Percentiles rank a stretch among this genome's conserved stretches.
Conservation (phyloP, 1,140 invertebrate genomes). For the Gonatopus flavifemur region DNA sequence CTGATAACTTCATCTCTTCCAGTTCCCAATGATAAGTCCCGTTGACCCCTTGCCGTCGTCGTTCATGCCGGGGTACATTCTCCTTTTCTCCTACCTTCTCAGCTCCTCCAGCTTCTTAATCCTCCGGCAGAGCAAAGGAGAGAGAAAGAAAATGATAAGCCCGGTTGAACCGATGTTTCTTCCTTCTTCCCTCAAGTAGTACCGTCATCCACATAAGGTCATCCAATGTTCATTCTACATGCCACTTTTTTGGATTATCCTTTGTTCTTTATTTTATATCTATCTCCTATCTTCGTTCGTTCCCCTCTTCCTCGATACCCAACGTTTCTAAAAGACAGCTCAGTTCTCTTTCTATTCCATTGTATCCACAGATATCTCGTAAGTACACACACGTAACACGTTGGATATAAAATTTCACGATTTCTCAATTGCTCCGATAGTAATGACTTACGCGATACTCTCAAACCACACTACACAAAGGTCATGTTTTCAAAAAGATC, state of each 20-base stretch:
- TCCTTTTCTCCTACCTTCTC: slow-evolving; percentile 22
- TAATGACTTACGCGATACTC: no score
- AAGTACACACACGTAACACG: no score
- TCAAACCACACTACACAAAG: no score
- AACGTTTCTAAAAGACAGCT: no score
- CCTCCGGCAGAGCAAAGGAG: not conserved
- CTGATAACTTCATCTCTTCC: slow-evolving; percentile 75
- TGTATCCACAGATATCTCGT: no score
- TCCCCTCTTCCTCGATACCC: slow-evolving; percentile 7
- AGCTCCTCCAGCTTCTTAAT: slow-evolving; percentile 1
- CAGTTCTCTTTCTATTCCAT: no score
- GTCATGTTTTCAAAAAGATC: no score
- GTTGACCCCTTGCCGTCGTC: slow-evolving; percentile 35
- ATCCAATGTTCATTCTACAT: not conserved
- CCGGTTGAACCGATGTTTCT: not conserved
- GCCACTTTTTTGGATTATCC: not conserved
- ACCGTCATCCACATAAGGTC: not conserved
- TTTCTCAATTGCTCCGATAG: no score
- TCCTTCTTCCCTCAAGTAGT: not conserved
- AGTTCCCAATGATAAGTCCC: slow-evolving; percentile 40
- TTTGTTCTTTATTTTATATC: not conserved
- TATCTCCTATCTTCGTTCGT: not conserved
- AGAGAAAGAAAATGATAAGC: not conserved
- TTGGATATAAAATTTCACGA: no score
- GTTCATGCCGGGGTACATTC: slow-evolving; percentile 33